Conservation (phyloP, 1,140 invertebrate genomes). For the Ips typographus region DNA sequence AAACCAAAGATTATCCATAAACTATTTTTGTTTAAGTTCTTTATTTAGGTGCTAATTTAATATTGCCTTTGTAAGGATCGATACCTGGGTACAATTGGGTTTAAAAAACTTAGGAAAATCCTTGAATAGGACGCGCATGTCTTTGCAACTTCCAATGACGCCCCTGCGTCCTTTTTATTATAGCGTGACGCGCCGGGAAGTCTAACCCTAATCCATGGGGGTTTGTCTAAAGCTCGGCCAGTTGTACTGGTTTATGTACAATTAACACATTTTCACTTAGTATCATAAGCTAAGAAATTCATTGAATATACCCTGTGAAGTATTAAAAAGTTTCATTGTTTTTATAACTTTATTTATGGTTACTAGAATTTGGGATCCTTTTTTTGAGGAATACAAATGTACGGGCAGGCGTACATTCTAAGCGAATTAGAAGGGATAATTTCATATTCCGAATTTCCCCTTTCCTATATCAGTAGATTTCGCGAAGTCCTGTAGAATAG, state of each 20-base stretch:
- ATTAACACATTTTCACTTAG: not conserved
- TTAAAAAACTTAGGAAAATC: not conserved
- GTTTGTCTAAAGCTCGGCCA: not conserved
- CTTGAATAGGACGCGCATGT: constrained; percentile 10
- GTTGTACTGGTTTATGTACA: constrained; percentile 12
- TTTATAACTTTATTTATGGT: no score
- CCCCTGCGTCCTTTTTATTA: constrained; percentile 30
- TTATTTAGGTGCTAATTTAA: no score
- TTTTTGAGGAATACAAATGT: no score
- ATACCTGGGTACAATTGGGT: no score
- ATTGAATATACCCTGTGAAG: not conserved
- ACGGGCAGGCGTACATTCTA: no score
- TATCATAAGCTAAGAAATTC: not conserved
- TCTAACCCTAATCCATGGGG: not conserved
- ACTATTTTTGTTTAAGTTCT: no score
- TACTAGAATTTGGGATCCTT: no score
- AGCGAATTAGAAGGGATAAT: no score
- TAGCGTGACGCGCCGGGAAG: constrained; percentile 7
- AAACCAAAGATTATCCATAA: no score
- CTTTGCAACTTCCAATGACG: constrained; percentile 18
- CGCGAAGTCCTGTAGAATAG: constrained; percentile 15
- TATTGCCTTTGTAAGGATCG: no score
- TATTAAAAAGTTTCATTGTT: no score
- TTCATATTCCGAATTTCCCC: no score
- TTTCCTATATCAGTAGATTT: constrained; percentile 12